A percentile compares a stretch with the other conserved stretches of the same genome.
These are phyloP conservation scores for Pristionchus entomophagus DNA, from an alignment of 2,888 invertebrate genomes.

Conservation along the genomic window DNA sequence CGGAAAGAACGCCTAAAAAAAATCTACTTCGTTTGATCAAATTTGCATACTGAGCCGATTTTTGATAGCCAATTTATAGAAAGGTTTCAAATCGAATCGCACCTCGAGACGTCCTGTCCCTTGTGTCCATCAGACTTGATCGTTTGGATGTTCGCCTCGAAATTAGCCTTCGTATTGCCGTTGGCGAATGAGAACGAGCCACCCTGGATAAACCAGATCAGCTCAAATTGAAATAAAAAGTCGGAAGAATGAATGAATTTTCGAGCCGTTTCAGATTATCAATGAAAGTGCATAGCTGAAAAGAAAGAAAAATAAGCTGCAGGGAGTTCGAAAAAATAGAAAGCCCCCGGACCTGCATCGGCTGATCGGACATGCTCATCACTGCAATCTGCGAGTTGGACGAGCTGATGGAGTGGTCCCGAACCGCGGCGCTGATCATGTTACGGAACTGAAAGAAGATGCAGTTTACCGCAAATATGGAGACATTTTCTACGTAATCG, in stretches of 20 bases:
- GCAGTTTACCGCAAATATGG: too few species aligned
- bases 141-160: not conserved
- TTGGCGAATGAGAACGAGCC: constrained; percentile 34
- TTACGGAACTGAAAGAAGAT: constrained; percentile 31
- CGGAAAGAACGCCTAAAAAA: too few species aligned
- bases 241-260: too few species aligned
- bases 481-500: too few species aligned
- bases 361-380: constrained; percentile 36
- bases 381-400: constrained; percentile 25
- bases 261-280: too few species aligned
- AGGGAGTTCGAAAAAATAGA: too few species aligned
- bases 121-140: constrained; percentile 23
- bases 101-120: constrained; percentile 36
- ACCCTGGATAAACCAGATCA: constrained; percentile 29
- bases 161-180: constrained; percentile 7
- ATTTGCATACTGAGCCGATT: not conserved
- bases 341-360: not conserved
- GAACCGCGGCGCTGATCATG: not conserved
- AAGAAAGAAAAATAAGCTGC: too few species aligned
- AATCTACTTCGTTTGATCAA: not conserved
- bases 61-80: not conserved
- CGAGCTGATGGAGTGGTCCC: not conserved
- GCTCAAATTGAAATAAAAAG: too few species aligned
- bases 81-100: too few species aligned
- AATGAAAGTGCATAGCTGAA: too few species aligned